phyloP scores from a whole-genome alignment of 2,113 vertebrate genomes.

The Pomatorhinus ruficollis region DNA sequence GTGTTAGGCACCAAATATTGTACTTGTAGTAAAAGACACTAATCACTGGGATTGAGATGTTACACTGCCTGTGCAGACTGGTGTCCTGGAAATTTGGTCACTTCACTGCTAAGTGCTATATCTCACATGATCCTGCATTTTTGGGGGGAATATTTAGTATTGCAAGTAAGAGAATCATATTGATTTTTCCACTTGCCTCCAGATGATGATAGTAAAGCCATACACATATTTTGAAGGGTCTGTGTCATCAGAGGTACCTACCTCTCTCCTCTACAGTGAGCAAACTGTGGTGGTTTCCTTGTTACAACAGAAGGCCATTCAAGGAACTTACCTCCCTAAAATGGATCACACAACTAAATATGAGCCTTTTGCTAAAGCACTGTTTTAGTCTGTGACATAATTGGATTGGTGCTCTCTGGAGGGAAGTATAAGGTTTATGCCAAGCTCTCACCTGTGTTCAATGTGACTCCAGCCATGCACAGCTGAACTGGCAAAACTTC shows the following conservation, averaged over 20 bases:
- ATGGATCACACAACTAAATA: neutral
- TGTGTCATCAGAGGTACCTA: neutral
- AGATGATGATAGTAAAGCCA: neutral
- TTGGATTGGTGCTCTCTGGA: neutral
- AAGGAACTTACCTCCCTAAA: neutral
- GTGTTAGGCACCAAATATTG: constrained; percentile 9
- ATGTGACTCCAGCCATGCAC: neutral
- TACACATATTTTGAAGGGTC: neutral
- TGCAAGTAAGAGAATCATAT: neutral
- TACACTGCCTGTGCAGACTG: neutral
- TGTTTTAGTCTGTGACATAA: neutral
- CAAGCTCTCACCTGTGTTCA: neutral
- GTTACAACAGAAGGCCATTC: neutral
- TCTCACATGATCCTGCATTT: neutral
- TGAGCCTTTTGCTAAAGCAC: neutral
- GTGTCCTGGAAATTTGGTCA: neutral
- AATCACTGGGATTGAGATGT: neutral
- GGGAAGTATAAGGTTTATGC: neutral
- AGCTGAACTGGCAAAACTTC: neutral
- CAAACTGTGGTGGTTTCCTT: neutral
- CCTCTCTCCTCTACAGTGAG: neutral
- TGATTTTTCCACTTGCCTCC: neutral
- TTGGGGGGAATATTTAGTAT: neutral
- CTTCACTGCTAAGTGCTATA: neutral
- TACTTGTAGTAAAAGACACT: neutral